Percentiles rank a stretch among this genome's conserved stretches.
These are phyloP conservation scores for Rhynchotus rufescens DNA, from an alignment of 2,797 vertebrate species.

Conservation along the genomic window DNA sequence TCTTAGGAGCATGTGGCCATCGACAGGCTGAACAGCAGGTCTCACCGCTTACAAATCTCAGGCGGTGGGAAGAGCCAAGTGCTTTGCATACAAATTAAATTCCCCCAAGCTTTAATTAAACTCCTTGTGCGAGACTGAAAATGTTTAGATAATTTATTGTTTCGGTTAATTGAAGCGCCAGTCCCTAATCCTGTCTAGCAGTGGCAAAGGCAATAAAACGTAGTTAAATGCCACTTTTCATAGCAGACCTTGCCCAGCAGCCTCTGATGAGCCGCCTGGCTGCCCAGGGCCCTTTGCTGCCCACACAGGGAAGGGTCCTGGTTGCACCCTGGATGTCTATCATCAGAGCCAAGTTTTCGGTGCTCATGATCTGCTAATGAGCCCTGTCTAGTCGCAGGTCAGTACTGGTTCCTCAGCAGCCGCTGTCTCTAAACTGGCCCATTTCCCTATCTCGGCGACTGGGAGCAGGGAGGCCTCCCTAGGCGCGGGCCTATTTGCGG, in stretches of 20 bases:
- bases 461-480: background rate
- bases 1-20: background rate
- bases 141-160: constrained; percentile 13
- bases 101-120: constrained; percentile 52
- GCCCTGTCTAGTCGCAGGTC: background rate
- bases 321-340: background rate
- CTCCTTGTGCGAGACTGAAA: constrained; percentile 28
- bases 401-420: background rate
- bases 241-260: background rate
- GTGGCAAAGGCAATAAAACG: background rate
- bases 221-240: background rate
- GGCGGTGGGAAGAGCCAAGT: constrained; percentile 12
- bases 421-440: background rate
- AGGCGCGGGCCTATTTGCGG: background rate
- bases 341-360: background rate
- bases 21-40: background rate
- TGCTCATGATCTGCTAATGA: background rate
- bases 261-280: background rate
- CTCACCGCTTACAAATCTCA: background rate
- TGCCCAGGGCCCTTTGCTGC: background rate
- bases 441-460: background rate
- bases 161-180: background rate
- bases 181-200: background rate
- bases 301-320: background rate
- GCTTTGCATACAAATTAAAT: constrained; percentile 71